Percentiles rank a stretch among this genome's conserved stretches.
Conservation (phyloP, 2,888 invertebrate species). For the Ypsolopha sequella region DNA sequence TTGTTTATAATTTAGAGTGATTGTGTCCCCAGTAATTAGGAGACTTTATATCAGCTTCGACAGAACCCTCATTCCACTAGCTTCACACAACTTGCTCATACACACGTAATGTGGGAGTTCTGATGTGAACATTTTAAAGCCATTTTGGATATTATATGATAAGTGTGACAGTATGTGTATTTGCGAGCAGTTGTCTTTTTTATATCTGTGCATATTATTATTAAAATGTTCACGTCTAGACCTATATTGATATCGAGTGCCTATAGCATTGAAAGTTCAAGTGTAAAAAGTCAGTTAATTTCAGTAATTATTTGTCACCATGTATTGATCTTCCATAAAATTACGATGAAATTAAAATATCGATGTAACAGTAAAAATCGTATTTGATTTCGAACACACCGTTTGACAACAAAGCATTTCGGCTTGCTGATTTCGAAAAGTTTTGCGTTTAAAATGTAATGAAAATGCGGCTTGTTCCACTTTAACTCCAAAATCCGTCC, state of each 20-base stretch:
- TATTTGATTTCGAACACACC: slow-evolving; percentile 35
- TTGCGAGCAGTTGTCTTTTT: slow-evolving; percentile 55
- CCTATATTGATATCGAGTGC: slow-evolving; percentile 58
- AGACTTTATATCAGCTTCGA: slow-evolving; percentile 49
- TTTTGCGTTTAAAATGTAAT: no score
- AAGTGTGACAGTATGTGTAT: slow-evolving; percentile 56
- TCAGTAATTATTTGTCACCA: slow-evolving; percentile 67
- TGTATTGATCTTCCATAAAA: slow-evolving; percentile 72
- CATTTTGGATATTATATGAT: slow-evolving; percentile 52
- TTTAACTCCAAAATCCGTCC: no score
- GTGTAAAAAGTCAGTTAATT: slow-evolving; percentile 68
- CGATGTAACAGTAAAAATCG: slow-evolving; percentile 58
- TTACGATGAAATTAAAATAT: slow-evolving; percentile 71
- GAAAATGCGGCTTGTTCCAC: no score
- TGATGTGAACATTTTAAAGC: slow-evolving; percentile 64
- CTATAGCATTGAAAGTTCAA: slow-evolving; percentile 68
- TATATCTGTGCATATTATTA: slow-evolving; percentile 59
- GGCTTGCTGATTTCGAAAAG: no score
- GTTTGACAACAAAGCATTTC: no score
- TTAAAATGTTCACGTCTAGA: slow-evolving; percentile 68
- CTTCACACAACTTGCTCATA: slow-evolving; percentile 47
- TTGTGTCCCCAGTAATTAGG: slow-evolving; percentile 52
- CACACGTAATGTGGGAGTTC: slow-evolving; percentile 39
- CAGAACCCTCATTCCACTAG: slow-evolving; percentile 53
- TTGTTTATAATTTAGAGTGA: slow-evolving; percentile 63